Base-by-base conservation (phyloP, 2,113 vertebrate genomes). In the Proteles cristata region DNA sequence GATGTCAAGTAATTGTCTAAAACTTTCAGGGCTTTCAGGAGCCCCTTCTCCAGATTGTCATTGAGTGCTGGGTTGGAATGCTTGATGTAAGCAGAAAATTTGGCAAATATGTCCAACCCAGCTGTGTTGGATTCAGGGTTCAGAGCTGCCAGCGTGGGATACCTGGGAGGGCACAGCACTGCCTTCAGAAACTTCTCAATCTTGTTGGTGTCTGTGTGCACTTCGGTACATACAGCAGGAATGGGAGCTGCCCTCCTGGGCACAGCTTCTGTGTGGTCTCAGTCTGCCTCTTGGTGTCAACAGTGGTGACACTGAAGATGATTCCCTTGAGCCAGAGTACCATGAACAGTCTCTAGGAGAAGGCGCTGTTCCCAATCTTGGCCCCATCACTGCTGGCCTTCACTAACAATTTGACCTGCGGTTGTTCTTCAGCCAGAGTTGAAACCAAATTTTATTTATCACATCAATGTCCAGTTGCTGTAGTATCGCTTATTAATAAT, bases 121-220 rank as follows among this genome's bases (percentile, higher is more conserved):
- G 99, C 99, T 5, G 99, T 99, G 99, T 99, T 99, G 81, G 99
- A 99, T 97, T 99, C 99, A 5, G 99, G 99, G 97, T 99, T 99
- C 53, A 98, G 98, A 92, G 99, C 99, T 28, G 99, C 99, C 97
- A 99, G 98, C 45, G 99, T 98, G 19, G 99, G 99, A 91, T 99
- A 99, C 98, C 99, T 99, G 77, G 99, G 99, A 87, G 99, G 99
- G 96, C 97, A 97, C 80, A 99, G 99, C 43, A 98, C 99, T 15
- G 99, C 99, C 98, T 99, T 99, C 97, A 99, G 98, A 97, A 99
- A 99, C 97, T 99, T 99, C 98, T 99, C 99, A 0, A 99, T 99
- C 98, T 99, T 99, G 98, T 99, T 99, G 97, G 99, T 99, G 98
- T 99, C 99, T 0, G 99, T 99, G 97, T 99, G 99, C 91, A 99